These are phyloP conservation scores for Macrochelys suwanniensis DNA, from an alignment of 2,797 vertebrate genomes.

Conservation along the genomic window DNA sequence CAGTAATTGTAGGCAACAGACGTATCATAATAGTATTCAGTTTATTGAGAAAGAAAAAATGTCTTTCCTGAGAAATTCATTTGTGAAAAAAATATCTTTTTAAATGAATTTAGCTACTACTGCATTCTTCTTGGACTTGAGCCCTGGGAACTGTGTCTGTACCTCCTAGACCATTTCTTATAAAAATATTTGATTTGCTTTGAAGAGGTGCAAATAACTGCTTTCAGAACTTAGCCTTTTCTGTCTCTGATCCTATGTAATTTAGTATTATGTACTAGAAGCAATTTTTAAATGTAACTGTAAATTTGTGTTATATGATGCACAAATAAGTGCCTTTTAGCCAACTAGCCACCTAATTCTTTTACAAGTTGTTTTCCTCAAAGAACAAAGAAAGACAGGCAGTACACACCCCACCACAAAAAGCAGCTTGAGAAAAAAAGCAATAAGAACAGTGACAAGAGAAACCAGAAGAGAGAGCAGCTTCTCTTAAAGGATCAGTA, in stretches of 20 bases:
- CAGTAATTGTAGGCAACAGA: background rate
- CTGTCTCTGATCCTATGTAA: background rate
- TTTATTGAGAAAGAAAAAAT: background rate
- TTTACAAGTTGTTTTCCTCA: background rate
- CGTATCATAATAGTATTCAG: background rate
- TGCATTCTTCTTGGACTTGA: background rate
- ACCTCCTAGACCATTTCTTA: background rate
- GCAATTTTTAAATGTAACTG: background rate
- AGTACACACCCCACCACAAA: background rate
- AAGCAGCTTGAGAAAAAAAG: background rate
- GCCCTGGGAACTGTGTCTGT: background rate
- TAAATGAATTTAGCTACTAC: background rate
- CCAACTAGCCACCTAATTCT: background rate
- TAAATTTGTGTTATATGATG: background rate
- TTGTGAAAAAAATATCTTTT: background rate
- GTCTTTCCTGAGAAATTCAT: background rate
- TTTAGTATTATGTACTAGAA: background rate
- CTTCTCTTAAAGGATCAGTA: slow-evolving; percentile 83
- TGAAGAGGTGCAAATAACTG: background rate
- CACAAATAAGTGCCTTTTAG: background rate
- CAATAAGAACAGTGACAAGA: slow-evolving; percentile 12
- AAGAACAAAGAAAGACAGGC: background rate
- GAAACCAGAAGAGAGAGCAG: slow-evolving; percentile 49
- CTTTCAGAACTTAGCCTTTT: background rate
- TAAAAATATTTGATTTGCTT: background rate